phyloP scores from a whole-genome alignment of 1,140 invertebrate species.

The Trichonephila clavipes region DNA sequence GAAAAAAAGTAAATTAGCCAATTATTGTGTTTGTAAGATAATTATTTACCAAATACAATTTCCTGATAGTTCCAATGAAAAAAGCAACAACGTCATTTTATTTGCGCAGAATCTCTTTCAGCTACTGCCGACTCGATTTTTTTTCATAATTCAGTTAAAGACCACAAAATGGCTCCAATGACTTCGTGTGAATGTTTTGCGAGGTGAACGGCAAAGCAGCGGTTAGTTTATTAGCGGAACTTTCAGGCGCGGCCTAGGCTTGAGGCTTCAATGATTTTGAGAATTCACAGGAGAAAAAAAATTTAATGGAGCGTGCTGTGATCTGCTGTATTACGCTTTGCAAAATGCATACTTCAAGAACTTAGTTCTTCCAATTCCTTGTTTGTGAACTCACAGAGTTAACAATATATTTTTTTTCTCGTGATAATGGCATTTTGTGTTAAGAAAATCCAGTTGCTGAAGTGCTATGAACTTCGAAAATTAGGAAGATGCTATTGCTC shows the following conservation, averaged over 20 bases:
- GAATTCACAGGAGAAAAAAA: slow-evolving; percentile 60
- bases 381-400: neutral
- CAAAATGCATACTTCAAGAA: slow-evolving; percentile 25
- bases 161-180: slow-evolving; percentile 32
- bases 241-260: slow-evolving; percentile 21
- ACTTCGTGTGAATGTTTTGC: slow-evolving; percentile 50
- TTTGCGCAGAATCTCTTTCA: neutral
- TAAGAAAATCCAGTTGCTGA: neutral
- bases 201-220: slow-evolving; percentile 47
- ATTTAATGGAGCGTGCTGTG: slow-evolving; percentile 67
- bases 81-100: neutral
- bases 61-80: neutral
- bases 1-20: neutral
- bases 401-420: neutral
- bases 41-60: neutral
- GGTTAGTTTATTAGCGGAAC: slow-evolving; percentile 55
- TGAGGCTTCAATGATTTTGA: slow-evolving; percentile 51
- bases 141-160: slow-evolving; percentile 3
- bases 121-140: neutral
- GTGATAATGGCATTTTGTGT: slow-evolving; percentile 21
- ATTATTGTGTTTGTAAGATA: slow-evolving; percentile 5
- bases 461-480: neutral
- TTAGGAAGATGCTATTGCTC: neutral
- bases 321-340: slow-evolving; percentile 28
- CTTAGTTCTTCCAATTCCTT: slow-evolving; percentile 29